Percentiles rank a stretch among this genome's conserved stretches.
Evolutionary conservation across 1,140 invertebrate genomes (phyloP).

Genomic region (Triops cancriformis): DNA sequence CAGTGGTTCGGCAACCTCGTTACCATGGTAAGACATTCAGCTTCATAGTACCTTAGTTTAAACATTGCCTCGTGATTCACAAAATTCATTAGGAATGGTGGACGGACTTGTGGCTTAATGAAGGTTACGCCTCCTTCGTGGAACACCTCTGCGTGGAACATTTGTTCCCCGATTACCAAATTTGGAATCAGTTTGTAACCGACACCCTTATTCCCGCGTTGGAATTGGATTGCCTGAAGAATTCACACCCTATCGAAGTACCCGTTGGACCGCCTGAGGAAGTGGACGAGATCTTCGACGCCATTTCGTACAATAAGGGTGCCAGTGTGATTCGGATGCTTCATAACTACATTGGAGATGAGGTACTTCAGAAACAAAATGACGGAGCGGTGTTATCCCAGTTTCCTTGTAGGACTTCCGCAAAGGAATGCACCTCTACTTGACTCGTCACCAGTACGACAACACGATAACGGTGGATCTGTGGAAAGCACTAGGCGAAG

Average conservation of each 20-base stretch:
- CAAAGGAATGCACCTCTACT: conserved; percentile 88
- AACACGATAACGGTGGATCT: conserved; percentile 93
- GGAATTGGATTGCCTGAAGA: conserved; percentile 79
- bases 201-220: conserved; percentile 72
- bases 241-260: conserved; percentile 84
- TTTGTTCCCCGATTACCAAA: conserved; percentile 84
- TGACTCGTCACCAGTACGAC: conserved; percentile 76
- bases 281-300: conserved; percentile 92
- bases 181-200: conserved; percentile 86
- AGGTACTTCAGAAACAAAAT: conserved; percentile 36
- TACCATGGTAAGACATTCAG: conserved; percentile 71
- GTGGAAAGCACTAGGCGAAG: conserved; percentile 80
- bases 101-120: conserved; percentile 74
- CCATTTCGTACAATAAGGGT: conserved; percentile 91
- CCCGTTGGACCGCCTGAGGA: conserved; percentile 80
- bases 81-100: conserved; percentile 45
- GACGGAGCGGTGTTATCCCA: neutral
- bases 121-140: conserved; percentile 79
- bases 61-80: conserved; percentile 31
- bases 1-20: conserved; percentile 85
- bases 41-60: conserved; percentile 25
- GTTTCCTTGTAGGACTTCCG: conserved; percentile 59
- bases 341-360: conserved; percentile 87
- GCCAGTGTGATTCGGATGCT: conserved; percentile 94
- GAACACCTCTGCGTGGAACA: conserved; percentile 66